Conservation (phyloP, 2,888 invertebrate genomes). For the Abrostola tripartita region DNA sequence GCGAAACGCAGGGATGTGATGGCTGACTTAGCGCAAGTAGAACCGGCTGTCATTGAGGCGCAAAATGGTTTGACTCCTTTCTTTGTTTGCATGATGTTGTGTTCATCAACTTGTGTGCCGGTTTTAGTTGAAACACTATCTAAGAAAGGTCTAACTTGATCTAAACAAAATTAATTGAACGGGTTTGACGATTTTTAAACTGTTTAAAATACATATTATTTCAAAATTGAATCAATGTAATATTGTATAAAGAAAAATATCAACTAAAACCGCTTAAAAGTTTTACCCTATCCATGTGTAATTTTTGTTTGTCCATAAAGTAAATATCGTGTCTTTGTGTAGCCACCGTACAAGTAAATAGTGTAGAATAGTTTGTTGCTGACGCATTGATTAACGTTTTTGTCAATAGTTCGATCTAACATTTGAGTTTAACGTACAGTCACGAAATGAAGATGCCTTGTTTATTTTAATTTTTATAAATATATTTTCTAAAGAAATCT, state of each 20-base stretch:
- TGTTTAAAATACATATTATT: too few relatives aligned
- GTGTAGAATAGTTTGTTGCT: constrained; percentile 44
- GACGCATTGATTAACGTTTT: constrained; percentile 44
- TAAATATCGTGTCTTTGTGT: constrained; percentile 33
- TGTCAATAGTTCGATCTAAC: constrained; percentile 54
- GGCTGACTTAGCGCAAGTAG: constrained; percentile 98
- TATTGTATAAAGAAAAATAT: neutral
- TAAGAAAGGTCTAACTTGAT: neutral
- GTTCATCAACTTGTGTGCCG: constrained; percentile 28
- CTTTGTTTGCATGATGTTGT: constrained; percentile 57
- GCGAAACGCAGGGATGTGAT: constrained; percentile 98
- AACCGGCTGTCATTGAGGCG: constrained; percentile 99
- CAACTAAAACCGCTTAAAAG: constrained; percentile 29
- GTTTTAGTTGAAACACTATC: constrained; percentile 25
- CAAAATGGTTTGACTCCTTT: constrained; percentile 93
- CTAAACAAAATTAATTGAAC: neutral
- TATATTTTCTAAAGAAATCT: constrained; percentile 12
- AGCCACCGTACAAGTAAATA: constrained; percentile 39
- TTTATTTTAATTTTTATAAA: constrained; percentile 23
- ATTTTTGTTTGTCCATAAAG: constrained; percentile 35
- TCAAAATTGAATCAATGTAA: too few relatives aligned
- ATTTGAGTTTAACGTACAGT: constrained; percentile 53
- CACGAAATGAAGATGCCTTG: constrained; percentile 63
- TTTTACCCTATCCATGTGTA: constrained; percentile 10
- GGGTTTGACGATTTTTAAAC: neutral